Conservation (phyloP, 1,140 invertebrate genomes). For the Drosophila dunni region DNA sequence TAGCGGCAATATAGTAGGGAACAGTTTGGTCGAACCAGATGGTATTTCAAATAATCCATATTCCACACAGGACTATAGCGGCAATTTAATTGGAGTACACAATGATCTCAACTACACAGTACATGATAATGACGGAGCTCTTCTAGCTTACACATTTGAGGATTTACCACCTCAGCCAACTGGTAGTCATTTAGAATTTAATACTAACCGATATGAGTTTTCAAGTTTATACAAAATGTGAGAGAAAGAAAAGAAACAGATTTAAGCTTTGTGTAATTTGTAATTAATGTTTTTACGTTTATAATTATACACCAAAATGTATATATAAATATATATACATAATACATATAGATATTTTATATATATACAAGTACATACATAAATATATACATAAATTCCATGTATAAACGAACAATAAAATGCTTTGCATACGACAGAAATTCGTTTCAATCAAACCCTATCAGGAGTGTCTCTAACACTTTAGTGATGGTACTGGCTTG, state of each 20-base stretch:
- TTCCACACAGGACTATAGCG: constrained; percentile 62
- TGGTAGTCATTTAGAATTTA: constrained; percentile 84
- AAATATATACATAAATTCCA: constrained; percentile 71
- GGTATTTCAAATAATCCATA: constrained; percentile 52
- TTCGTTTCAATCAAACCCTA: background rate
- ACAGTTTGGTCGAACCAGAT: constrained; percentile 61
- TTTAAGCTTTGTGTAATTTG: constrained; percentile 80
- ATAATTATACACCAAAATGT: constrained; percentile 82
- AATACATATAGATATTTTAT: constrained; percentile 45
- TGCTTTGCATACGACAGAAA: constrained; percentile 64
- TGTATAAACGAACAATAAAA: constrained; percentile 77
- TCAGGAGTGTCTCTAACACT: too few relatives aligned
- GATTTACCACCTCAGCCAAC: constrained; percentile 79
- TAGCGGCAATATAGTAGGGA: constrained; percentile 43
- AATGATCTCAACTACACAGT: constrained; percentile 78
- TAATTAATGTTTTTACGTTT: constrained; percentile 71
- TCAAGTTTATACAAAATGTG: constrained; percentile 75
- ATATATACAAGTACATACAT: constrained; percentile 57
- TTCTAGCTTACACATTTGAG: constrained; percentile 75
- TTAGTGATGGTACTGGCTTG: too few relatives aligned
- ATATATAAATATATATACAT: constrained; percentile 54
- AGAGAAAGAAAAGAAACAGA: constrained; percentile 60
- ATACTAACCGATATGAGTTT: constrained; percentile 80
- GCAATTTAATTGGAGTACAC: constrained; percentile 64
- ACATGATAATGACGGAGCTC: constrained; percentile 79